Evolutionary conservation across 2,113 vertebrate species (phyloP), one percentile per base, ranked within the genome.

Genomic region (Colaptes auratus): DNA sequence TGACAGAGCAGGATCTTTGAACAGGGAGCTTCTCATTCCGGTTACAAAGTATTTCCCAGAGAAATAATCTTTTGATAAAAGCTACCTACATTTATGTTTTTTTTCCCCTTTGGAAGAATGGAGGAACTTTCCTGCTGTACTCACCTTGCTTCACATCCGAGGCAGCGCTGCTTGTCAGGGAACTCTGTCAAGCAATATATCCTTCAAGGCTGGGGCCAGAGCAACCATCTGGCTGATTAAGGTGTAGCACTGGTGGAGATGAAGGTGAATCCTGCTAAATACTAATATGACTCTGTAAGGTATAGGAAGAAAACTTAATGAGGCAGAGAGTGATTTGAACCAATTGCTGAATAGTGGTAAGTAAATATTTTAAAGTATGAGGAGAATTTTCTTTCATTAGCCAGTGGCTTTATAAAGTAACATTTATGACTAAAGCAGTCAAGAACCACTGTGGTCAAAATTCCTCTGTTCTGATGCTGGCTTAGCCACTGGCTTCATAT

Each of bases 61-160:
- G 53, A 67, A 86, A 30, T 10, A 71, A 14, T 31, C 31, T 31
- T 76, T 72, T 90, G 39, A 65, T 79, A 84, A 93, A 87, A 88
- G 17, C 36, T 46, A 25, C 39, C 44, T 25, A 61, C 61, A 90
- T 50, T 39, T 16, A 28, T 15, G 7, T 75, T 82, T 71, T 82
- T 71, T 75, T 78, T 71, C 15, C 27, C 2, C 25, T 55, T 31
- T 50, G n/a, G 35, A 30, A 75, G 44, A 81, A 78, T 21, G 24
- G 52, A 89, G 28, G 27, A 63, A 42, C 17, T 85, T 21, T 80
- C 6, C 30, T 18, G 20, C 48, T 84, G 25, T 12, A 39, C 11
- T 17, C 0, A 1, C n/a, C n/a, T 76, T 48, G 27, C 56, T 55
- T 82, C 60, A 39, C 1, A 2, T 13, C 19, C 21, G 25, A 2